Evolutionary conservation across 2,113 vertebrate species (phyloP).

Genomic region (Mustela nigripes): DNA sequence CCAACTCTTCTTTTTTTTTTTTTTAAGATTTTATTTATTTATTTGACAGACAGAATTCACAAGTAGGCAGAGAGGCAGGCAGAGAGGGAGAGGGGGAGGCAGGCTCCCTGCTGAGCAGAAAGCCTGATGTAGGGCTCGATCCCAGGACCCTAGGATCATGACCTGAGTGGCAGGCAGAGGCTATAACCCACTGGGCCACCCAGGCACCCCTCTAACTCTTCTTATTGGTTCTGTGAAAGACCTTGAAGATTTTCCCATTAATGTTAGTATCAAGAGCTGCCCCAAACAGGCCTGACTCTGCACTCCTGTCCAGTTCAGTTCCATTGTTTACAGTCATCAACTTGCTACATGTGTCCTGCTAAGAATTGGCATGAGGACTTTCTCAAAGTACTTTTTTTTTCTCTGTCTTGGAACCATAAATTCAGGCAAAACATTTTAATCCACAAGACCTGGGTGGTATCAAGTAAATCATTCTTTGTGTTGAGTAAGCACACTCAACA

Average conservation of each 20-base stretch:
- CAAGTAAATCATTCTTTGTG: slow-evolving; percentile 2
- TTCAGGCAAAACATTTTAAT: slow-evolving; percentile 41
- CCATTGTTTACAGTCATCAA: neutral
- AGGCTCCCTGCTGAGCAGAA: too few relatives aligned
- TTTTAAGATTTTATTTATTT: too few relatives aligned
- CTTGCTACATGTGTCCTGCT: neutral
- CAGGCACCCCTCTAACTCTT: neutral
- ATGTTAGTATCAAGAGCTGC: neutral
- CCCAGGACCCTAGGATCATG: too few relatives aligned
- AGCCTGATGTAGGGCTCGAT: too few relatives aligned
- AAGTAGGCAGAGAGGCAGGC: too few relatives aligned
- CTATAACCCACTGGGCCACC: too few relatives aligned
- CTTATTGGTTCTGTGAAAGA: neutral
- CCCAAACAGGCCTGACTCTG: neutral
- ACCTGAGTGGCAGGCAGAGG: too few relatives aligned
- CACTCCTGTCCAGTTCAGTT: neutral
- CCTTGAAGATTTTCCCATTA: neutral
- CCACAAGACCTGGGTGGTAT: neutral
- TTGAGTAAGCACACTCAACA: neutral
- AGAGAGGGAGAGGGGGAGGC: too few relatives aligned
- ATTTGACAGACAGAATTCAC: too few relatives aligned
- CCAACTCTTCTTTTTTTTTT: too few relatives aligned
- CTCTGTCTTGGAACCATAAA: neutral
- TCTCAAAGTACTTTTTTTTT: slow-evolving; percentile 20
- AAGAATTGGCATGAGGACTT: neutral